Base-by-base conservation (phyloP, 2,888 invertebrate species). In the Eupithecia inturbata region DNA sequence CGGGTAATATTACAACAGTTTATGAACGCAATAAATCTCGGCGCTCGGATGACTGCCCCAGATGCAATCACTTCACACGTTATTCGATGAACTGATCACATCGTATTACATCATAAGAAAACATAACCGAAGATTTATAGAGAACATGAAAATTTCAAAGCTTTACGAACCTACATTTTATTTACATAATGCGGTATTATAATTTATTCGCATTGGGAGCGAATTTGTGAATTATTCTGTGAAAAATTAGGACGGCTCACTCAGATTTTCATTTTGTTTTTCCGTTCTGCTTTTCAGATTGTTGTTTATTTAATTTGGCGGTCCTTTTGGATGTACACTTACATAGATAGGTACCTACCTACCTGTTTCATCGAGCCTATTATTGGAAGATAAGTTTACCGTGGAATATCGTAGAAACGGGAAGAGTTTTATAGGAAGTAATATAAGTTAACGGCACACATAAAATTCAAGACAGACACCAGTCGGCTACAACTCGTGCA, bases 11-110 rank as follows among this genome's bases (percentile, higher is more conserved):
- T 88, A 88, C 73, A 69, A 67, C 88, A 89, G 84, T 92, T 92
- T 92, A 92, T 89, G 88, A 85, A 84, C 77, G 88, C 83, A 87
- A 91, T 92, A 92, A 92, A 92, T 92, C 89, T 88, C 82, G 81
- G 86, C 88, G 88, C 39, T 66, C 87, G 86, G 87, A 84, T 84
- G 82, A 70, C 80, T 85, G 85, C 86, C 85, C 81, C 85, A 83
- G 82, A 81, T 85, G 87, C 87, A 88, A 87, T 88, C 87, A 82
- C 78, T 82, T 75, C 75, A 72, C 72, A 74, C 70, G 73, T 71
- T 71, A 73, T 69, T 73, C 69, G 67, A 36, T 72, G 63, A 68
- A 70, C 53, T 72, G 10, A 64, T 67, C 22, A 28, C 28, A 63
- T 72, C 70, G 45, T 73, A 73, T 70, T 69, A 63, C 60, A 49